Base-by-base conservation (phyloP, 53 echinoderm and acorn worm genomes). In the Actinopyga echinites region DNA sequence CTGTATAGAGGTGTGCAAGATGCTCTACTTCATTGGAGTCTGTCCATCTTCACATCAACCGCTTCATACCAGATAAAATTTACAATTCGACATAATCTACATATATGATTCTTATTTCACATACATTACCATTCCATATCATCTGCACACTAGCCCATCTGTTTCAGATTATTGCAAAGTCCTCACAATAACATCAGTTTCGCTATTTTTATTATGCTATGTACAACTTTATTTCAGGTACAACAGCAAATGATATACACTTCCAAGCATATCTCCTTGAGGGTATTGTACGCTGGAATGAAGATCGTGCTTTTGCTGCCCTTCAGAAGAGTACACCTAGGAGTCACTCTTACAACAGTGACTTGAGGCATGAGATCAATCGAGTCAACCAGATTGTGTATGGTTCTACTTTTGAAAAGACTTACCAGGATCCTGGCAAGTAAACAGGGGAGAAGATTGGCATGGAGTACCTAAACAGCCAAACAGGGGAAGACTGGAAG, bases 231-330 rank as follows among this genome's bases (percentile, higher is more conserved):
- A 15, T 32, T 21, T 23, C 87, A 91, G 87, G 91, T 20, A 83
- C 89, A 0, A 29, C 56, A 8, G 89, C 93, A 24, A 92, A 87
- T 34, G 64, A 68, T 33, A 29, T 88, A 19, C 87, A 92, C 54
- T 95, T 85, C 61, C 92, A 95, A 55, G 91, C 95, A 24, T 86
- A 95, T 62, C 85, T 92, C 8, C 33, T 90, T 60, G 92, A 90
- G 8, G 92, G 90, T 8, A 75, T 92, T 19, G 74, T 55, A 35
- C 54, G 90, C 10, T 88, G 92, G 95, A 95, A 90, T 53, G 73
- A 55, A 21, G 83, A 87, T 56, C 78, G 86, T 25, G 86, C 92
- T 56, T 35, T 38, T 19, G 55, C 54, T 52, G 82, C 82, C 20
- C 8, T 17, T n/a, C 44, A 60, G 21, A 56, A 29, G 1, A n/a